Evolutionary conservation across 2,797 vertebrate genomes (phyloP), one percentile per base, ranked within the genome.

Genomic region (Hippoglossus hippoglossus): DNA sequence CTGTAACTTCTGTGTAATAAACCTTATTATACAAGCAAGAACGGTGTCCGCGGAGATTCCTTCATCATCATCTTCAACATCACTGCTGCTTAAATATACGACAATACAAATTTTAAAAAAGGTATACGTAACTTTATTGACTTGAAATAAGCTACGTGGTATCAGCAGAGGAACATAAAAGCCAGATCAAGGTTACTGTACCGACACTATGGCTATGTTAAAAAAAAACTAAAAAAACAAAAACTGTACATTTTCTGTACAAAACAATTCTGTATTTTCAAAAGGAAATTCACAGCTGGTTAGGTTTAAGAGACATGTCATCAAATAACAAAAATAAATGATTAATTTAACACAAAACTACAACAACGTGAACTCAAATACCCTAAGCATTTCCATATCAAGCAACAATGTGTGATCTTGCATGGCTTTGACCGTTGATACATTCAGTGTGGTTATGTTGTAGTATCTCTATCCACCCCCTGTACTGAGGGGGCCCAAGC

Each of bases 71-170:
- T n/a, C n/a, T n/a, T n/a, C n/a, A n/a, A n/a, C n/a, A n/a, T n/a
- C n/a, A n/a, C n/a, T n/a, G n/a, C n/a, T n/a, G n/a, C n/a, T n/a
- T n/a, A n/a, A n/a, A n/a, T n/a, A n/a, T n/a, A n/a, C n/a, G n/a
- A n/a, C n/a, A n/a, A n/a, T 18, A 31, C 16, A 9, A 26, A 18
- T 24, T 9, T 53, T 66, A 39, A 34, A 75, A 87, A 81, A 67
- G 15, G n/a, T 61, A 60, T 58, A 64, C 60, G 28, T 62, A 1
- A 2, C 47, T 91, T 91, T 91, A 92, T 90, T 92, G 56, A 86
- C 50, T 63, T 62, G 49, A 79, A 81, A 87, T 52, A 70, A 77
- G 57, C 41, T 56, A 73, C 52, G 36, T 71, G 61, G 66, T 31
- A 64, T 70, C 46, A 65, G 22, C 57, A 73, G 25, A 73, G 47